A percentile compares a stretch with the other conserved stretches of the same genome.
phyloP scores from a whole-genome alignment of 2,113 vertebrate species.

The Mirza zaza region DNA sequence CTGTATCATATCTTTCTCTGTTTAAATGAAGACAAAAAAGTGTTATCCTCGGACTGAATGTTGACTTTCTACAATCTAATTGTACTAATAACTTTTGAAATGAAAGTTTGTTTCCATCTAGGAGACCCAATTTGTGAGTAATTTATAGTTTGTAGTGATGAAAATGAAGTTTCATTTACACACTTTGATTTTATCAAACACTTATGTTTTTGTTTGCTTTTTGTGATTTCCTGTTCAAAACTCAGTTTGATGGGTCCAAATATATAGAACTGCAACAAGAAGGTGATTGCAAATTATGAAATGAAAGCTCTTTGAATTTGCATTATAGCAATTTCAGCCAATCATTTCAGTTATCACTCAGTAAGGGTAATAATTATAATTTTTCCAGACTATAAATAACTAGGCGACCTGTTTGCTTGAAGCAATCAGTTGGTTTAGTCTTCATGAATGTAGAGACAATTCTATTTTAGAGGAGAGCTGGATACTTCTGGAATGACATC shows the following conservation, averaged over 20 bases:
- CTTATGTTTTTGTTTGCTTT: background rate
- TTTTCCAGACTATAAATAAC: background rate
- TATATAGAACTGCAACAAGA: background rate
- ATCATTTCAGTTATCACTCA: background rate
- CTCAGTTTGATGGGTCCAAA: background rate
- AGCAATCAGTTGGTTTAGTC: background rate
- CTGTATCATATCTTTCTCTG: background rate
- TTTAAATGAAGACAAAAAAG: background rate
- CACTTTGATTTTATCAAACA: background rate
- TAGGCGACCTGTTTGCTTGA: background rate
- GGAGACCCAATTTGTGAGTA: background rate
- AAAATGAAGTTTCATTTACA: background rate
- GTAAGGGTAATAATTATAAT: background rate
- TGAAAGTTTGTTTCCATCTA: background rate
- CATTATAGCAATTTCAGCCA: background rate
- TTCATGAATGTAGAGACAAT: background rate
- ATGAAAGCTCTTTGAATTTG: constrained; percentile 36
- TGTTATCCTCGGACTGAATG: background rate
- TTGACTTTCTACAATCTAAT: background rate
- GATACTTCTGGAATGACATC: background rate
- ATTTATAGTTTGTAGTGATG: background rate
- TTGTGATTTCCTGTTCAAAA: background rate
- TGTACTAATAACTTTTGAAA: background rate
- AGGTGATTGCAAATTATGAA: constrained; percentile 26
- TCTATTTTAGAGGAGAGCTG: background rate